These are phyloP conservation scores for Drosophila seguyi DNA, from an alignment of 1,140 invertebrate species.

Conservation along the genomic window DNA sequence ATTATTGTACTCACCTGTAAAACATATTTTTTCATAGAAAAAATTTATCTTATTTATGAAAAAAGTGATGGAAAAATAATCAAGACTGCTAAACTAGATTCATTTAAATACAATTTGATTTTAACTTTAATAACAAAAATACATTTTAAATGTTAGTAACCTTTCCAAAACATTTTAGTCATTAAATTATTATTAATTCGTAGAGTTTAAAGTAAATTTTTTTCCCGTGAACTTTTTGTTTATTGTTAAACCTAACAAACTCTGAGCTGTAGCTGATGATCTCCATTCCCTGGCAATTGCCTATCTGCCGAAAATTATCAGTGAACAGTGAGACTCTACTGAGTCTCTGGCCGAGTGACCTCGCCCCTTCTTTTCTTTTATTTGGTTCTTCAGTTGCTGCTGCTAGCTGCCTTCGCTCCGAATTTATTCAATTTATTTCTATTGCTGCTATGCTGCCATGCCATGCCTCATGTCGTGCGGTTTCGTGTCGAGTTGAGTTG, in stretches of 20 bases:
- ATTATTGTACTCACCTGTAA: too few species aligned
- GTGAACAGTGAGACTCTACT: slow-evolving; percentile 8
- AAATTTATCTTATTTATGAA: too few species aligned
- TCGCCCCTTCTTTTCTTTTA: slow-evolving; percentile 40
- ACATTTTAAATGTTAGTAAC: neutral
- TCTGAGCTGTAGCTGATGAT: slow-evolving; percentile 48
- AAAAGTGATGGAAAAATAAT: too few species aligned
- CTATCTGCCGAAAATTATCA: slow-evolving; percentile 81
- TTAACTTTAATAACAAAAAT: neutral
- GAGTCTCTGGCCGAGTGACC: slow-evolving; percentile 42
- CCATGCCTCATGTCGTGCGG: slow-evolving; percentile 24
- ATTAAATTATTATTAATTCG: too few species aligned
- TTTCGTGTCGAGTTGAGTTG: slow-evolving; percentile 25
- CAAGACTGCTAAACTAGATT: neutral
- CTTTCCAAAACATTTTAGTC: too few species aligned
- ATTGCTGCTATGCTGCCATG: slow-evolving; percentile 60
- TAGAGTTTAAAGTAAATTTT: neutral
- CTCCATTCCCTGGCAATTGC: slow-evolving; percentile 62
- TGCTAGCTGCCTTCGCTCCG: slow-evolving; percentile 37
- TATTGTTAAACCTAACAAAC: slow-evolving; percentile 13
- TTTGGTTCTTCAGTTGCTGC: slow-evolving; percentile 36
- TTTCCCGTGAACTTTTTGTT: neutral
- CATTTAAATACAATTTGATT: neutral
- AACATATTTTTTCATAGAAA: too few species aligned
- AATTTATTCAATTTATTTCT: slow-evolving; percentile 83